phyloP scores from a whole-genome alignment of 1,140 invertebrate species.

The Hylyphantes graminicola region DNA sequence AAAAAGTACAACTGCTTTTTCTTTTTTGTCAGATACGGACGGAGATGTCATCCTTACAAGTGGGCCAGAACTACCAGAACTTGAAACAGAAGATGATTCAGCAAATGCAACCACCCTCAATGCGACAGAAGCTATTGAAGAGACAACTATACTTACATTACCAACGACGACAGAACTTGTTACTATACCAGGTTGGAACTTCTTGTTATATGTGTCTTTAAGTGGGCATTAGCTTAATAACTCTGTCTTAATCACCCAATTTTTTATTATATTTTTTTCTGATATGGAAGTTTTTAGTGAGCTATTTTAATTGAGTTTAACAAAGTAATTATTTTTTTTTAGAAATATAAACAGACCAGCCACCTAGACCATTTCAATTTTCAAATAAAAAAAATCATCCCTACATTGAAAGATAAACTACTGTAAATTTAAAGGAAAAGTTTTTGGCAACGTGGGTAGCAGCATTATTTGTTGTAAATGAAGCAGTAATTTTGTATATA shows the following conservation, averaged over 20 bases:
- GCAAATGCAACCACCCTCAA: neutral
- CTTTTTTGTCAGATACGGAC: neutral
- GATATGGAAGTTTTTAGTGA: neutral
- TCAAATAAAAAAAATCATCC: no score
- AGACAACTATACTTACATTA: neutral
- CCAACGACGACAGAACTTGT: neutral
- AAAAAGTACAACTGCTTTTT: neutral
- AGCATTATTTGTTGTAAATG: no score
- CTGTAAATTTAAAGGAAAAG: no score
- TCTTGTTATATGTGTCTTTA: neutral
- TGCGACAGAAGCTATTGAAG: neutral
- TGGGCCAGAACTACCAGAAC: slow-evolving; percentile 1
- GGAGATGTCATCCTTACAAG: slow-evolving; percentile 9
- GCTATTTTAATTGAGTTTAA: no score
- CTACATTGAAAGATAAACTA: no score
- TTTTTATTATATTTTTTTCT: neutral
- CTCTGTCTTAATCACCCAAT: neutral
- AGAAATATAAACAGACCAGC: no score
- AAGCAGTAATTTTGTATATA: no score
- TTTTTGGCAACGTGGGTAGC: no score
- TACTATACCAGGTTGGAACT: neutral
- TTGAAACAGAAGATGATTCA: slow-evolving; percentile 1
- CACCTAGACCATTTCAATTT: no score
- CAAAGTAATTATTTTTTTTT: no score
- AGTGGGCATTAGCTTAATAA: neutral